Conservation (phyloP, 2,888 invertebrate species). For the Tyria jacobaeae region DNA sequence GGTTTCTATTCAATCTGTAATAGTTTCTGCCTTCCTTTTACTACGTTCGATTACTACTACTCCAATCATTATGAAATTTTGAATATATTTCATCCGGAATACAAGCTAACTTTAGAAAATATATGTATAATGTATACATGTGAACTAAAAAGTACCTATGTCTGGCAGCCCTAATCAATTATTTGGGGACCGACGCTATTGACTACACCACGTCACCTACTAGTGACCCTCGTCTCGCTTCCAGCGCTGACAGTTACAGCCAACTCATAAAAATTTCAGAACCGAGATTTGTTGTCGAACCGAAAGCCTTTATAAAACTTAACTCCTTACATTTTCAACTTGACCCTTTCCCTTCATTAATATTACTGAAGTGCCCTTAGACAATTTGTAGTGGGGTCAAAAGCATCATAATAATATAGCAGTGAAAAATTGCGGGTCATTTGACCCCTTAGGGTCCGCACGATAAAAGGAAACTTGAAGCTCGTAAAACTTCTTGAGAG, state of each 20-base stretch:
- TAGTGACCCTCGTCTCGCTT: slow-evolving; percentile 11
- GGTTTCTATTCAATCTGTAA: too few species aligned
- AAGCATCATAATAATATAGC: slow-evolving; percentile 21
- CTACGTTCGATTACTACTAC: too few species aligned
- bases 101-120: too few species aligned
- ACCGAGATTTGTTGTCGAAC: not conserved
- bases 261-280: slow-evolving; percentile 10
- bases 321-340: slow-evolving; percentile 15
- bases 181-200: not conserved
- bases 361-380: slow-evolving; percentile 16
- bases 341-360: slow-evolving; percentile 19
- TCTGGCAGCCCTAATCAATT: too few species aligned
- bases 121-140: too few species aligned
- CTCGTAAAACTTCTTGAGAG: slow-evolving; percentile 22
- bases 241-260: slow-evolving; percentile 1
- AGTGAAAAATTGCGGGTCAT: slow-evolving; percentile 22
- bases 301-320: slow-evolving; percentile 9
- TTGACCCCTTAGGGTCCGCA: slow-evolving; percentile 12
- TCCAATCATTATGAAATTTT: too few species aligned
- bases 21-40: too few species aligned
- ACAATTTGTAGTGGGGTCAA: slow-evolving; percentile 21
- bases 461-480: slow-evolving; percentile 23
- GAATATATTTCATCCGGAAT: too few species aligned
- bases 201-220: not conserved
- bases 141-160: not conserved